Conservation (phyloP, 2,888 invertebrate genomes). For the Colletes collaris region DNA sequence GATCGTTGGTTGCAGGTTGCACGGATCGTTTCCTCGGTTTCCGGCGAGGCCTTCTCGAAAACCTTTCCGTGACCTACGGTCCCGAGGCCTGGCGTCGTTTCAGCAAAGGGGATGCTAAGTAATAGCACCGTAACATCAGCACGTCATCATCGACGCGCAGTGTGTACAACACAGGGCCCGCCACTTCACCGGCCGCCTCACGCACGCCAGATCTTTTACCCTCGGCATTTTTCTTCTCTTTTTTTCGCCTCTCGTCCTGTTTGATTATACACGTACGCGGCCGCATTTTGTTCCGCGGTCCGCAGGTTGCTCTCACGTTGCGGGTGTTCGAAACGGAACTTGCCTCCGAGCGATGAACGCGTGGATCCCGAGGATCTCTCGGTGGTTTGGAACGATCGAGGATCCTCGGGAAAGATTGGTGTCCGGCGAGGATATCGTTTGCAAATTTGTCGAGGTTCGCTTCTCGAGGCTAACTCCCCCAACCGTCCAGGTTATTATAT, state of each 20-base stretch:
- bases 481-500: no score
- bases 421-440: not conserved
- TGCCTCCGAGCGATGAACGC: not conserved
- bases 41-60: constrained; percentile 32
- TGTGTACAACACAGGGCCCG: constrained; percentile 47
- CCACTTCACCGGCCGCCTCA: constrained; percentile 64
- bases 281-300: constrained; percentile 45
- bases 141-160: constrained; percentile 67
- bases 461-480: no score
- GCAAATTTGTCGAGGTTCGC: not conserved
- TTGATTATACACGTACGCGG: constrained; percentile 60
- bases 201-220: constrained; percentile 43
- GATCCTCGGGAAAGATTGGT: not conserved
- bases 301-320: constrained; percentile 45
- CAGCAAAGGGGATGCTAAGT: constrained; percentile 65
- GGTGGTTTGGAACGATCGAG: not conserved
- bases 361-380: no score
- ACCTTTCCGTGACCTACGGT: constrained; percentile 54
- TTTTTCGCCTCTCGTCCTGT: constrained; percentile 26
- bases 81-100: constrained; percentile 15
- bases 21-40: constrained; percentile 28
- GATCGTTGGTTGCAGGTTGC: constrained; percentile 22
- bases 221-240: not conserved
- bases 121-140: constrained; percentile 72
- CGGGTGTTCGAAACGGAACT: constrained; percentile 36